These are phyloP conservation scores for Nyctibius bracteatus DNA, from an alignment of 2,113 vertebrate genomes.

Conservation along the genomic window DNA sequence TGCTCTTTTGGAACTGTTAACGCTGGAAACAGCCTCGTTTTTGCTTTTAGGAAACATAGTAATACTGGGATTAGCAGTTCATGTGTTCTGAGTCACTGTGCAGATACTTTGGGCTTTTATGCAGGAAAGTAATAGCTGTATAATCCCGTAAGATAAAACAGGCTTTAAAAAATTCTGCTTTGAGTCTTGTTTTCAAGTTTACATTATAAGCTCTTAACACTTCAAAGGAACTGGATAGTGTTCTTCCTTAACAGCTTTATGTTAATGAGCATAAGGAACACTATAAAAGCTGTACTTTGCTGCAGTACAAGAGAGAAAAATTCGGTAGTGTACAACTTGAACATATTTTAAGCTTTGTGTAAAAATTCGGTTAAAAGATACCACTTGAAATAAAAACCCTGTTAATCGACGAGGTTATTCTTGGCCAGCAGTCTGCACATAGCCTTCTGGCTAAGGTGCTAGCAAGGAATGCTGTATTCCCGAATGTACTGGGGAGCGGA, in stretches of 20 bases:
- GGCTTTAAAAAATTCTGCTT: not conserved
- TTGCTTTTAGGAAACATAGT: slow-evolving; percentile 34
- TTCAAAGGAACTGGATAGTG: not conserved
- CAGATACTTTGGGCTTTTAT: not conserved
- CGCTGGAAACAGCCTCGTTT: not conserved
- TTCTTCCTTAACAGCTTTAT: not conserved
- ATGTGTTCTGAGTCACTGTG: not conserved
- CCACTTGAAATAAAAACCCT: not conserved
- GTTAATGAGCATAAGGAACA: not conserved
- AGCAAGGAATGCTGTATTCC: not conserved
- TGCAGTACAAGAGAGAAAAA: not conserved
- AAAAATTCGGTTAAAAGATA: slow-evolving; percentile 30
- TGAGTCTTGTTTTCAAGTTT: slow-evolving; percentile 32
- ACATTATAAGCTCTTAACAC: slow-evolving; percentile 3
- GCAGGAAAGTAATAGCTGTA: not conserved
- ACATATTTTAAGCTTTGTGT: slow-evolving; percentile 14
- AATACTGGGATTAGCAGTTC: slow-evolving; percentile 36
- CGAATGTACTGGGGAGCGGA: not conserved
- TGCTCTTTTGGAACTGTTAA: slow-evolving; percentile 24
- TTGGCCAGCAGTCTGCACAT: not conserved
- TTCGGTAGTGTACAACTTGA: not conserved
- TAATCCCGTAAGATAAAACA: not conserved
- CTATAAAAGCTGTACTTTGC: not conserved
- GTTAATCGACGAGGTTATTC: slow-evolving; percentile 17
- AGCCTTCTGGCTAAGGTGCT: slow-evolving; percentile 39